A percentile compares a stretch with the other conserved stretches of the same genome.
Evolutionary conservation across 2,113 vertebrate species (phyloP).

Genomic region (Hippocampus mohnikei): DNA sequence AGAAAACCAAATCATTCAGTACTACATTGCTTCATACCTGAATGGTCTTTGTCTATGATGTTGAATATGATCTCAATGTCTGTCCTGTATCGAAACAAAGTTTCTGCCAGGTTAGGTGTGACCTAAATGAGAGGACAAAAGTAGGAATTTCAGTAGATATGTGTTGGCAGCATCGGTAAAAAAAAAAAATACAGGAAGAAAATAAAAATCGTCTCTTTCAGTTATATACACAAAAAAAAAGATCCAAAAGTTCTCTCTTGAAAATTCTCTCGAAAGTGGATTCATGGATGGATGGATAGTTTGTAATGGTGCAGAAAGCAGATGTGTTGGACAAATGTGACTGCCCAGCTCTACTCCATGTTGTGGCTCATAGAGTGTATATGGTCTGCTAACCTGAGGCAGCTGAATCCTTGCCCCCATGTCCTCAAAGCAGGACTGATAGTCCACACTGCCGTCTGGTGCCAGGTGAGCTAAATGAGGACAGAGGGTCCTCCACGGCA

Average conservation of each 20-base stretch:
- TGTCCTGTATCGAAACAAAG: slow-evolving; percentile 85
- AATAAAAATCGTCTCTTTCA: neutral
- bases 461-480: slow-evolving; percentile 69
- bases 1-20: neutral
- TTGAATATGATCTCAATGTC: slow-evolving; percentile 94
- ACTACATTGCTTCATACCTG: slow-evolving; percentile 71
- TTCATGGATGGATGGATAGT: neutral
- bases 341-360: neutral
- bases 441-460: slow-evolving; percentile 78
- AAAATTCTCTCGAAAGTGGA: neutral
- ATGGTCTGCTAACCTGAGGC: slow-evolving; percentile 72
- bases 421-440: slow-evolving; percentile 84
- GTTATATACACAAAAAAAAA: neutral
- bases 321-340: neutral
- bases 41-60: slow-evolving; percentile 90
- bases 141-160: neutral
- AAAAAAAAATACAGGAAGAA: neutral
- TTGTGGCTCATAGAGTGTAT: neutral
- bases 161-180: neutral
- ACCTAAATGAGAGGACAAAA: slow-evolving; percentile 62
- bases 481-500: slow-evolving; percentile 90
- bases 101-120: slow-evolving; percentile 82
- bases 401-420: slow-evolving; percentile 75
- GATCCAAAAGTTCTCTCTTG: neutral
- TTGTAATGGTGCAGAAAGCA: neutral